Base-by-base conservation (phyloP, 2,888 invertebrate species). In the Aphrophora alni region DNA sequence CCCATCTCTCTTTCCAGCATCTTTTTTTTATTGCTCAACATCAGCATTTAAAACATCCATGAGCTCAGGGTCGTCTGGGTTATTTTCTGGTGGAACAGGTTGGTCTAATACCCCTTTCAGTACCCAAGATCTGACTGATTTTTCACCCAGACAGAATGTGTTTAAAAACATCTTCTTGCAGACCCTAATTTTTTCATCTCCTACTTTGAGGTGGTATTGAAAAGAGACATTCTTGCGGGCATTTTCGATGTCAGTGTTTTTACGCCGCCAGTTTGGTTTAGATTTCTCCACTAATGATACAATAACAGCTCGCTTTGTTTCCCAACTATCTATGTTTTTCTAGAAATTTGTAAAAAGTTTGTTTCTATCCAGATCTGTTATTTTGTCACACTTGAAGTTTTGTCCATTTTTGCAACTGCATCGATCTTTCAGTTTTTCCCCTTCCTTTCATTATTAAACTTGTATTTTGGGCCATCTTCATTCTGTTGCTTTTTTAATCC, bases 111-210 rank as follows among this genome's bases (percentile, higher is more conserved):
- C 38, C 24, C 28, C 71, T 78, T 78, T 78, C 78, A 71, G 12
- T 21, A 72, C 78, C 78, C 78, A 78, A 71, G 78, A 25, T 79
- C 68, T 25, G 10, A 79, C 79, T n/a, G 79, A 74, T 59, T 75
- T 74, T 75, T 75, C 79, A 24, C 79, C 79, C 17, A 79, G 28
- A 75, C 38, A 59, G 59, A 79, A 79, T 27, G 79, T 75, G 75
- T 79, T 79, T 21, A 79, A 28, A 44, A 79, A 79, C 79, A 79
- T 79, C 38, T 75, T 74, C 33, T 79, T 79, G 38, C 79, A 79
- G 4, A 79, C 79, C 21, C 75, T 79, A 17, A 75, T 25, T 51
- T 68, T 79, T 68, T 59, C 69, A 75, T 79, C 73, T 14, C 69
- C 75, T 68, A 79, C 69, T 33, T 79, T 79, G 17, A 79, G 79